A percentile compares a stretch with the other conserved stretches of the same genome.
phyloP scores from a whole-genome alignment of 1,140 invertebrate genomes.

The Zaprionus lachaisei region DNA sequence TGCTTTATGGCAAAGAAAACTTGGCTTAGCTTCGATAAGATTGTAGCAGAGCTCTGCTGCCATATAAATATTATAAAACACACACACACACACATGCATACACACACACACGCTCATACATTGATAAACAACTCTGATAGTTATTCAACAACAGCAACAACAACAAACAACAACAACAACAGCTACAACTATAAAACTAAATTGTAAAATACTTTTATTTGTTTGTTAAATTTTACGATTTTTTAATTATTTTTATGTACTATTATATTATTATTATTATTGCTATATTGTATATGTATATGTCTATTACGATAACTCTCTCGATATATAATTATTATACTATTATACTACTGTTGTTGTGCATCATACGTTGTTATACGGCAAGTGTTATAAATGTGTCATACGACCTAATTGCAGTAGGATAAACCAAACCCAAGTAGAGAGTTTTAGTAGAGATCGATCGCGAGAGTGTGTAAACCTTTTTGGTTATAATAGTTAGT shows the following conservation, averaged over 20 bases:
- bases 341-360: conserved; percentile 49
- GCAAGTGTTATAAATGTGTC: conserved; percentile 56
- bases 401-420: conserved; percentile 42
- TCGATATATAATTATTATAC: conserved; percentile 41
- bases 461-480: conserved; percentile 14
- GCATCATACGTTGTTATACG: conserved; percentile 50
- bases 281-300: conserved; percentile 34
- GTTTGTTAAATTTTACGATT: conserved; percentile 51
- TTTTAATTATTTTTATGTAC: conserved; percentile 31
- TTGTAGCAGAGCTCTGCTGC: conserved; percentile 43
- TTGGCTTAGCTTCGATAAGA: conserved; percentile 50
- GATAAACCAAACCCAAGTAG: conserved; percentile 34
- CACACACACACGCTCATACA: conserved; percentile 36
- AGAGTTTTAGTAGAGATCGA: conserved; percentile 12
- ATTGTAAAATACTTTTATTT: conserved; percentile 51
- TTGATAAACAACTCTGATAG: conserved; percentile 53
- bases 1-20: conserved; percentile 37
- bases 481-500: conserved; percentile 42
- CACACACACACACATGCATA: conserved; percentile 35
- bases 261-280: conserved; percentile 44
- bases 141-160: conserved; percentile 61
- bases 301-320: conserved; percentile 34
- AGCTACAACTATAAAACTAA: conserved; percentile 38
- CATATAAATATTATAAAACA: conserved; percentile 37
- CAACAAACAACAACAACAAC: conserved; percentile 51